Conservation (phyloP, 2,888 invertebrate species). For the Cotesia congregata region DNA sequence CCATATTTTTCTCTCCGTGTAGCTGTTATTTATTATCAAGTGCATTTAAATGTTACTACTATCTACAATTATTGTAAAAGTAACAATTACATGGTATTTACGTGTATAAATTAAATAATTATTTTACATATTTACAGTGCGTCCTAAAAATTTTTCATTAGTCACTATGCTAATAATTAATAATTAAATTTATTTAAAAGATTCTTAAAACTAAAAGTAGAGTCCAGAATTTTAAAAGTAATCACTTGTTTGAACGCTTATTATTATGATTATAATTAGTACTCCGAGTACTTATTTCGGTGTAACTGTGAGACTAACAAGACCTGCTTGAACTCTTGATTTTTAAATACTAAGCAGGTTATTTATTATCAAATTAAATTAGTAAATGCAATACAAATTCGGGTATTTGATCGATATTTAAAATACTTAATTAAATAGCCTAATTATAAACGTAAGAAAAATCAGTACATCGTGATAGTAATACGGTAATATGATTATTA, state of each 20-base stretch:
- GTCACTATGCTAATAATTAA: too few relatives aligned
- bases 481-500: too few relatives aligned
- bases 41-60: slow-evolving; percentile 47
- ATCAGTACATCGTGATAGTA: too few relatives aligned
- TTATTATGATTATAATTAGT: background rate
- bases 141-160: background rate
- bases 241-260: slow-evolving; percentile 2
- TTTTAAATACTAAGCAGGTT: background rate
- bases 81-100: slow-evolving; percentile 58
- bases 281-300: background rate
- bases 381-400: background rate
- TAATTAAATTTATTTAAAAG: too few relatives aligned
- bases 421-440: too few relatives aligned
- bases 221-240: background rate
- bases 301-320: background rate
- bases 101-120: slow-evolving; percentile 60
- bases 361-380: background rate
- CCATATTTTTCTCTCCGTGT: too few relatives aligned
- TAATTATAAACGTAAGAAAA: too few relatives aligned
- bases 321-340: background rate
- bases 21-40: slow-evolving; percentile 59
- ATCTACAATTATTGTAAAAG: slow-evolving; percentile 66
- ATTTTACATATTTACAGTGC: slow-evolving; percentile 64
- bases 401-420: too few relatives aligned
- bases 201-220: background rate